Conservation (phyloP, 1,140 invertebrate genomes). For the Onthophagus taurus region DNA sequence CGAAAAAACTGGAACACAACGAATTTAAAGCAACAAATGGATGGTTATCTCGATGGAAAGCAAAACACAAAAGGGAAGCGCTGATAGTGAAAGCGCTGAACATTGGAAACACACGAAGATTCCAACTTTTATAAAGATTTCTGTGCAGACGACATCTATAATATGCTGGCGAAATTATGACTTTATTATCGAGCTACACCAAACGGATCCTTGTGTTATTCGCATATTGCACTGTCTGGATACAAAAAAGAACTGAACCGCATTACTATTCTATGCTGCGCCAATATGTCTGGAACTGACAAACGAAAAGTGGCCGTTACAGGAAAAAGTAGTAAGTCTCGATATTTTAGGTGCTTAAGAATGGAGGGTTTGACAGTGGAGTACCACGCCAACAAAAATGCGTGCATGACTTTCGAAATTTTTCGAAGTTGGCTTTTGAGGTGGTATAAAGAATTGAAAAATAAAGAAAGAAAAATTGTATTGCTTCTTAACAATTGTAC, state of each 20-base stretch:
- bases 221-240: slow-evolving; percentile 4
- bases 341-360: slow-evolving; percentile 2
- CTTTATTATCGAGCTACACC: slow-evolving; percentile 3
- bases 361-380: neutral
- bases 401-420: no score
- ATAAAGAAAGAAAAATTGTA: no score
- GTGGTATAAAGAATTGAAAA: no score
- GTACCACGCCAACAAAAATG: slow-evolving; percentile 3
- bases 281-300: slow-evolving; percentile 2
- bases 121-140: slow-evolving; percentile 1
- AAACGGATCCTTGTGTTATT: slow-evolving; percentile 2
- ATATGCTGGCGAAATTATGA: neutral
- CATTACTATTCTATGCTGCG: slow-evolving; percentile 2
- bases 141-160: neutral
- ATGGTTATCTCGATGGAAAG: slow-evolving; percentile 9
- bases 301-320: slow-evolving; percentile 4
- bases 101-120: neutral
- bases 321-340: slow-evolving; percentile 2
- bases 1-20: slow-evolving; percentile 1
- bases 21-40: slow-evolving; percentile 6
- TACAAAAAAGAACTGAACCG: slow-evolving; percentile 9
- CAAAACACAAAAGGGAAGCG: neutral
- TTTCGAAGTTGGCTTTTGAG: no score
- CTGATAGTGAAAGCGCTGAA: neutral
- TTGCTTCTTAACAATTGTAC: no score